phyloP scores from a whole-genome alignment of 2,797 vertebrate genomes.

The Poecilia picta region DNA sequence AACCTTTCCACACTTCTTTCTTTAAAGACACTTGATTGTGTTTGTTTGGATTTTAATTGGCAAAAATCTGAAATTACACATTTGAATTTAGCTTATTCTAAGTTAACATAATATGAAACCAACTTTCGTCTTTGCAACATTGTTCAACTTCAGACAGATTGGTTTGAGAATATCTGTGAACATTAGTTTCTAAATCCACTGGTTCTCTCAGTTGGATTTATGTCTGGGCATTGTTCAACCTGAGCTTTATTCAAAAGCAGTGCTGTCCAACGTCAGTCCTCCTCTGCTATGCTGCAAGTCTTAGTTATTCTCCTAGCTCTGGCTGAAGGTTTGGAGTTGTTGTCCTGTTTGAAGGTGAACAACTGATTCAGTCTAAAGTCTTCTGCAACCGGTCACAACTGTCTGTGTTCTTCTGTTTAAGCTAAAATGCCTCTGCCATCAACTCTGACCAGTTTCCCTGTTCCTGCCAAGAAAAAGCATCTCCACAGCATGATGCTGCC shows the following conservation, averaged over 20 bases:
- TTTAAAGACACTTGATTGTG: background rate
- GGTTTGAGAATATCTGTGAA: background rate
- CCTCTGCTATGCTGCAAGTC: background rate
- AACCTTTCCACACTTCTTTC: background rate
- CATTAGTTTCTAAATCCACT: background rate
- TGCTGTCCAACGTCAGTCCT: background rate
- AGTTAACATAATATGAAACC: background rate
- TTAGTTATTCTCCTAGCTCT: background rate
- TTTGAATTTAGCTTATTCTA: background rate
- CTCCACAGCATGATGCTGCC: background rate
- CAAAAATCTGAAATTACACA: background rate
- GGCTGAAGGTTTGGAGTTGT: background rate
- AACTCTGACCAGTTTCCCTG: background rate
- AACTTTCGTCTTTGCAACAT: background rate
- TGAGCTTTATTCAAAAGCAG: background rate
- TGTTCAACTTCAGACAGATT: background rate
- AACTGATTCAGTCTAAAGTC: background rate
- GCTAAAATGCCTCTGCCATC: background rate
- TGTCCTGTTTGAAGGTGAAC: too few species aligned
- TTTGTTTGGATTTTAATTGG: background rate
- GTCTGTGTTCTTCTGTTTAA: background rate
- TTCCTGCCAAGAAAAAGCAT: background rate
- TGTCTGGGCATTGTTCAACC: background rate
- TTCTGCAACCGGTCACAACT: background rate
- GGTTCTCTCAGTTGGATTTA: background rate